These are phyloP conservation scores for Lophochroa leadbeateri DNA, from an alignment of 2,113 vertebrate species.

Conservation along the genomic window DNA sequence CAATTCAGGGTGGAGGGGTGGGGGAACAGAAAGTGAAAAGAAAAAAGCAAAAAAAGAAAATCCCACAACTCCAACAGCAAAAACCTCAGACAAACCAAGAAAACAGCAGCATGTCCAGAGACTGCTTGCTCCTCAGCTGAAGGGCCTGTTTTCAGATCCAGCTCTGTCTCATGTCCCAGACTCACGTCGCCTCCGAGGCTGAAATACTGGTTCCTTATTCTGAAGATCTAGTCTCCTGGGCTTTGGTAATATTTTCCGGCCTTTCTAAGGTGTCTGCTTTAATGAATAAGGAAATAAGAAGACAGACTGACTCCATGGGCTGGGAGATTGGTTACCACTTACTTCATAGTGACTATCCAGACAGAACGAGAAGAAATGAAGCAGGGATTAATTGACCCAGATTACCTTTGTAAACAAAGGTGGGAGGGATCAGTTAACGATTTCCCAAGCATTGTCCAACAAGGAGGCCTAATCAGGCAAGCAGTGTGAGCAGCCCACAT, in stretches of 20 bases:
- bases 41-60: not conserved
- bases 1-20: not conserved
- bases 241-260: conserved; percentile 67
- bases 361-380: conserved; percentile 64
- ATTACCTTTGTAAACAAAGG: conserved; percentile 67
- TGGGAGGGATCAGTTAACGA: conserved; percentile 61
- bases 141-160: conserved; percentile 40
- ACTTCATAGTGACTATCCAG: conserved; percentile 66
- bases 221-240: conserved; percentile 29
- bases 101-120: not conserved
- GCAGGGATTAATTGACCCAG: conserved; percentile 59
- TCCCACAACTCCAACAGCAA: not conserved
- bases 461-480: conserved; percentile 43
- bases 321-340: conserved; percentile 68
- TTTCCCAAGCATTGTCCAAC: conserved; percentile 65
- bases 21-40: conserved; percentile 33
- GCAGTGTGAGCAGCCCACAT: not conserved
- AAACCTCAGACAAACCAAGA: conserved; percentile 28
- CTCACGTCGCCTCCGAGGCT: not conserved
- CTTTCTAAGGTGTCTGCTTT: conserved; percentile 71
- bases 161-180: conserved; percentile 3
- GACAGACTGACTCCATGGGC: conserved; percentile 43
- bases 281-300: conserved; percentile 66
- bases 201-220: conserved; percentile 66
- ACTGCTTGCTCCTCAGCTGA: conserved; percentile 1